Evolutionary conservation across 1,140 invertebrate species (phyloP).

Genomic region (Drosophila nebulosa): DNA sequence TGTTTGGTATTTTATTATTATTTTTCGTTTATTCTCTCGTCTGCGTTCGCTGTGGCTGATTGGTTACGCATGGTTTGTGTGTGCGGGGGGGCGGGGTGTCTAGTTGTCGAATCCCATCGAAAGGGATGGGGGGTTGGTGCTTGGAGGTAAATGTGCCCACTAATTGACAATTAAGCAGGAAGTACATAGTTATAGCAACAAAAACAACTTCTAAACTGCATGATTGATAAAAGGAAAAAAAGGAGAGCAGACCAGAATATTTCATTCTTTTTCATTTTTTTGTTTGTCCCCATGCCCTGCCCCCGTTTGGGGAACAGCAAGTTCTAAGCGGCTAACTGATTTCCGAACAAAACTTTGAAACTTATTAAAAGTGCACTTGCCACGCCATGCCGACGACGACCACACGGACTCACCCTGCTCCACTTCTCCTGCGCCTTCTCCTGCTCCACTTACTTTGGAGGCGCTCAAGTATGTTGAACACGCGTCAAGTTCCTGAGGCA

Average conservation of each 20-base stretch:
- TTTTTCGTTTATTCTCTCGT: not conserved
- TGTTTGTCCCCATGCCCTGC: too few relatives aligned
- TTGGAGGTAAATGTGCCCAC: slow-evolving; percentile 59
- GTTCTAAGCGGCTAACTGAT: slow-evolving; percentile 73
- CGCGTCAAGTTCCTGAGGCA: slow-evolving; percentile 74
- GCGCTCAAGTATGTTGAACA: slow-evolving; percentile 78
- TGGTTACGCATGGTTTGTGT: slow-evolving; percentile 41
- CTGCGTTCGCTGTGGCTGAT: slow-evolving; percentile 47
- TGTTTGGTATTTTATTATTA: slow-evolving; percentile 10
- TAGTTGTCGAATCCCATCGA: too few relatives aligned
- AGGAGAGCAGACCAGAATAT: not conserved
- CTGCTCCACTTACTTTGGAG: slow-evolving; percentile 24
- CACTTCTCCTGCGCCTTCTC: not conserved
- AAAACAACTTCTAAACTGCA: slow-evolving; percentile 49
- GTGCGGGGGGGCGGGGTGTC: not conserved
- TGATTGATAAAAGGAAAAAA: slow-evolving; percentile 66
- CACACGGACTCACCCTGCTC: not conserved
- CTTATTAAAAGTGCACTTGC: slow-evolving; percentile 79
- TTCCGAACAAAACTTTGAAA: slow-evolving; percentile 70
- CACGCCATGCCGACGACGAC: slow-evolving; percentile 15
- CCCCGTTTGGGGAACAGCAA: not conserved
- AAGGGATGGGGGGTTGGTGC: slow-evolving; percentile 8
- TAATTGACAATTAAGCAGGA: slow-evolving; percentile 76
- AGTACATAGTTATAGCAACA: slow-evolving; percentile 58
- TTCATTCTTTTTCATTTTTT: not conserved